phyloP scores from a whole-genome alignment of 2,797 vertebrate species.

The Taeniopygia guttata region DNA sequence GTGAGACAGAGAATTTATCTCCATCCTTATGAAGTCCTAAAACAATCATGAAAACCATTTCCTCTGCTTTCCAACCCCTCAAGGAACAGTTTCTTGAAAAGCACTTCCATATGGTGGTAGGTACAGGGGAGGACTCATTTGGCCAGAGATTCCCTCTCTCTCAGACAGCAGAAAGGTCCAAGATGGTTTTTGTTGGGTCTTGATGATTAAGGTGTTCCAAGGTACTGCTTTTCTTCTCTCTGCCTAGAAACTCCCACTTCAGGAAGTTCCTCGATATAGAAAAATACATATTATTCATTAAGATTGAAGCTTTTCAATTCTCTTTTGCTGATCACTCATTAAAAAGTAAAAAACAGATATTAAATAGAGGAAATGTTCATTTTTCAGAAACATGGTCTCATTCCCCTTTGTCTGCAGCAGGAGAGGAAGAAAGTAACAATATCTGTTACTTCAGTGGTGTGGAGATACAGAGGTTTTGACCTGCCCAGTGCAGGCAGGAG shows the following conservation, averaged over 20 bases:
- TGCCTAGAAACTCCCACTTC: neutral
- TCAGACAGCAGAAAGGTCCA: constrained; percentile 34
- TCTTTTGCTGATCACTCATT: neutral
- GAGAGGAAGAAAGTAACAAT: neutral
- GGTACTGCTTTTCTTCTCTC: neutral
- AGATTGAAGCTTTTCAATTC: neutral
- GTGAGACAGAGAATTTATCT: constrained; percentile 51
- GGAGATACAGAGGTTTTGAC: neutral
- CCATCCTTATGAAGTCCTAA: constrained; percentile 61
- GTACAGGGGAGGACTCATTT: constrained; percentile 56
- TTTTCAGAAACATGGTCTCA: neutral
- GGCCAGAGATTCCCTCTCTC: constrained; percentile 25
- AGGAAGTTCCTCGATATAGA: constrained; percentile 9
- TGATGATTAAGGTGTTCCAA: constrained; percentile 42
- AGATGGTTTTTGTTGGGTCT: neutral
- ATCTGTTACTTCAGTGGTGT: neutral
- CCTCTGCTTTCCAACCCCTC: constrained; percentile 59
- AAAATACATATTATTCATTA: neutral
- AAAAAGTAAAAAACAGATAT: neutral
- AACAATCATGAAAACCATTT: constrained; percentile 70
- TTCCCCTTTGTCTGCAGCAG: neutral
- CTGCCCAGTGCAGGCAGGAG: neutral
- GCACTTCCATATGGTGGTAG: constrained; percentile 74
- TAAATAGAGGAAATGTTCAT: neutral
- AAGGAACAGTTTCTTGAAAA: constrained; percentile 69